Evolutionary conservation across 2,113 vertebrate genomes (phyloP).

Genomic region (Gasterosteus nipponicus): DNA sequence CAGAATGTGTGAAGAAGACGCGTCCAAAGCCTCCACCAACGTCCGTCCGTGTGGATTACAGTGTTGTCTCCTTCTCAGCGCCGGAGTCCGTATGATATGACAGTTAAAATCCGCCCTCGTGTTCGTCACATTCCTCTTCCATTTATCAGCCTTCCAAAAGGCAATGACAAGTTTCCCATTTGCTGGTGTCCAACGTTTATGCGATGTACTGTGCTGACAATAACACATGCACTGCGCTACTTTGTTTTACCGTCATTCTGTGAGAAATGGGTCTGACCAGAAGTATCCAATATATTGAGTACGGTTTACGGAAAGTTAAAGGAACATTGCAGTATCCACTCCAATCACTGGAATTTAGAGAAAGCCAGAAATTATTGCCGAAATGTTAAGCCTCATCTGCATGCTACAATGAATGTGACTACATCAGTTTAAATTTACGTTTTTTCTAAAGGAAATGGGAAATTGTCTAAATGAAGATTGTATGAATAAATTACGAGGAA

Average conservation of each 20-base stretch:
- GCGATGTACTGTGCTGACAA: background rate
- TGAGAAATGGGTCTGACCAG: background rate
- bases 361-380: constrained; percentile 19
- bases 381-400: background rate
- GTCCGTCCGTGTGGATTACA: background rate
- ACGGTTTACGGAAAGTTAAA: background rate
- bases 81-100: background rate
- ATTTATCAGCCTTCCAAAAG: background rate
- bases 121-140: background rate
- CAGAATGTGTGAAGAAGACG: constrained; percentile 27
- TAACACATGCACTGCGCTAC: background rate
- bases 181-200: background rate
- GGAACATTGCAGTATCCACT: background rate
- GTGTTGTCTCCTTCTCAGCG: background rate
- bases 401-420: background rate
- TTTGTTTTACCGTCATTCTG: background rate
- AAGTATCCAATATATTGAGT: background rate
- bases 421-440: background rate
- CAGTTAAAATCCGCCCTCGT: background rate
- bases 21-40: constrained; percentile 8
- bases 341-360: constrained; percentile 27
- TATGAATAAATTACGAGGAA: no score
- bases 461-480: background rate
- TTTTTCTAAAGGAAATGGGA: background rate
- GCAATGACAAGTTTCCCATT: background rate